Conservation (phyloP, 2,797 vertebrate species). For the Betta splendens region DNA sequence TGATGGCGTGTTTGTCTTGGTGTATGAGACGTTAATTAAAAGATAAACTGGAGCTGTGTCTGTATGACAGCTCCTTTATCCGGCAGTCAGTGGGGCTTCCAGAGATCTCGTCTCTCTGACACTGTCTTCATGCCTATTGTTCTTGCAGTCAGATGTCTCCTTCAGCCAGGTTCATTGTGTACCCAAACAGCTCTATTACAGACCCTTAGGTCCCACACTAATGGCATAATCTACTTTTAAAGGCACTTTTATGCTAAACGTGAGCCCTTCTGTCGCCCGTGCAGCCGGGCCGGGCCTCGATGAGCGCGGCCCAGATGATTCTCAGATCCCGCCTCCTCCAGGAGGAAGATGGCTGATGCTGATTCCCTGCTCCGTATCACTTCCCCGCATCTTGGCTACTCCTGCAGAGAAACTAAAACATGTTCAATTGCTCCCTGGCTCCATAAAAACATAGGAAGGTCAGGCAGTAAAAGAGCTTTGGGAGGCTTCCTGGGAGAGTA, state of each 20-base stretch:
- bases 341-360: constrained; percentile 36
- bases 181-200: constrained; percentile 58
- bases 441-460: constrained; percentile 70
- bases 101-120: constrained; percentile 32
- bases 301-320: constrained; percentile 48
- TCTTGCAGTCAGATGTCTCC: constrained; percentile 35
- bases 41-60: constrained; percentile 60
- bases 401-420: constrained; percentile 60
- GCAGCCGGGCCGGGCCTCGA: constrained; percentile 17
- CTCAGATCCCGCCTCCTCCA: no score
- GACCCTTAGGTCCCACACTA: constrained; percentile 48
- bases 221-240: constrained; percentile 49
- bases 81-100: constrained; percentile 37
- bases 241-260: constrained; percentile 51
- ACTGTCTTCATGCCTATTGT: constrained; percentile 40
- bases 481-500: constrained; percentile 50
- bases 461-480: constrained; percentile 58
- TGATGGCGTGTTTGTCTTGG: constrained; percentile 69
- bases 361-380: constrained; percentile 57
- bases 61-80: constrained; percentile 66
- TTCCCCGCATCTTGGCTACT: constrained; percentile 48
- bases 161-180: constrained; percentile 37
- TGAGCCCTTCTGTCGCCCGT: constrained; percentile 31
- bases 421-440: constrained; percentile 53
- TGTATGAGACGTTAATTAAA: constrained; percentile 73